Percentiles rank a stretch among this genome's conserved stretches.
These are phyloP conservation scores for Diaphora mendica DNA, from an alignment of 2,888 invertebrate genomes.

Conservation along the genomic window DNA sequence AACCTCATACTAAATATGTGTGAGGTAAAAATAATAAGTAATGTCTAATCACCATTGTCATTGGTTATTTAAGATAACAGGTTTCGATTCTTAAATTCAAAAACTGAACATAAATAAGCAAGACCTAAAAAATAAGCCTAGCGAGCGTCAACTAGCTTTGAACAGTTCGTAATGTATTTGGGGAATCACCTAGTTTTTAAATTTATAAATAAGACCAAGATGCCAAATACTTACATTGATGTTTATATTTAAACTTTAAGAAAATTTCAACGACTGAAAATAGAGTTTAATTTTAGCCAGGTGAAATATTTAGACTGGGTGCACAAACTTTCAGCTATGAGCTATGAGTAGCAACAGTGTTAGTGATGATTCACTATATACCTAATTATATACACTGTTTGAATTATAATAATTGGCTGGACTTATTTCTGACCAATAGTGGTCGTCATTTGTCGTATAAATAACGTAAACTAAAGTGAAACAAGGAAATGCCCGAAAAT, in stretches of 20 bases:
- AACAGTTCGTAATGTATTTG: not conserved
- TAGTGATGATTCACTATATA: slow-evolving; percentile 5
- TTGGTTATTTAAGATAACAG: not conserved
- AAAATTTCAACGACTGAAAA: slow-evolving; percentile 27
- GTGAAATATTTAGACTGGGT: slow-evolving; percentile 27
- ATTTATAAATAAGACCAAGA: slow-evolving; percentile 34
- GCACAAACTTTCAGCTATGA: slow-evolving; percentile 1
- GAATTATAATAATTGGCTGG: not conserved
- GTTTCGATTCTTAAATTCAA: not conserved
- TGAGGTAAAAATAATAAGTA: no score
- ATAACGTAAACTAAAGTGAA: not conserved
- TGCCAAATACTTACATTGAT: slow-evolving; percentile 31
- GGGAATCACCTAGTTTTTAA: slow-evolving; percentile 28
- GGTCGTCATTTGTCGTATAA: not conserved
- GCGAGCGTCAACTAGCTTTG: not conserved
- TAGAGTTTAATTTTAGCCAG: slow-evolving; percentile 39
- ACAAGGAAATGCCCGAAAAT: not conserved
- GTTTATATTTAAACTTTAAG: slow-evolving; percentile 33
- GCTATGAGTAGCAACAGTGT: not conserved
- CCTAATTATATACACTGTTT: not conserved
- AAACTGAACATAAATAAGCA: not conserved
- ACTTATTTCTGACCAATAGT: not conserved
- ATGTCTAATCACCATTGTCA: no score
- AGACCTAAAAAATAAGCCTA: not conserved
- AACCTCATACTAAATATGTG: no score